These are phyloP conservation scores for Hydriomena furcata DNA, from an alignment of 2,888 invertebrate genomes.

Conservation along the genomic window DNA sequence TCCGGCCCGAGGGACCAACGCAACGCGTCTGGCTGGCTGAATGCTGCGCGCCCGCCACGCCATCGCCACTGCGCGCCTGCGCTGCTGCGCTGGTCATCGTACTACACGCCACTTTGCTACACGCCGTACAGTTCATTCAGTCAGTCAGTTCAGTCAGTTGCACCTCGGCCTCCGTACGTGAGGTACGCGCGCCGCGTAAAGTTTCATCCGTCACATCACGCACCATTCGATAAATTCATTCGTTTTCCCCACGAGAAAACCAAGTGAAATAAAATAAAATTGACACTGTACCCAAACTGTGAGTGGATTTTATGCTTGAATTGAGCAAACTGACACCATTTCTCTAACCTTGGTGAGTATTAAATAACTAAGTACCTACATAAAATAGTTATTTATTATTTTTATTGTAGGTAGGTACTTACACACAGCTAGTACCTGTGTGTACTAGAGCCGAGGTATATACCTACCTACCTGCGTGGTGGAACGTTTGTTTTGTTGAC, in stretches of 20 bases:
- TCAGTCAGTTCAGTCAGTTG: slow-evolving; percentile 28
- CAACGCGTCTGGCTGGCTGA: slow-evolving; percentile 12
- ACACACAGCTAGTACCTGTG: too few relatives aligned
- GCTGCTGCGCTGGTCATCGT: too few relatives aligned
- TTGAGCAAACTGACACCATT: slow-evolving; percentile 29
- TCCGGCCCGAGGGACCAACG: slow-evolving; percentile 52
- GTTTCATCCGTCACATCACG: slow-evolving; percentile 15
- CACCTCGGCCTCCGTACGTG: slow-evolving; percentile 17
- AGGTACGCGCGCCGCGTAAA: slow-evolving; percentile 21
- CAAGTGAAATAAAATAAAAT: slow-evolving; percentile 64
- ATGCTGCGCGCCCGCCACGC: slow-evolving; percentile 11
- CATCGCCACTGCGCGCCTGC: too few relatives aligned
- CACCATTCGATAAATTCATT: slow-evolving; percentile 59
- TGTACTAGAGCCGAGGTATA: too few relatives aligned
- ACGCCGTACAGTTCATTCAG: too few relatives aligned
- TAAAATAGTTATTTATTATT: slow-evolving; percentile 40
- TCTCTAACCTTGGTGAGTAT: slow-evolving; percentile 53
- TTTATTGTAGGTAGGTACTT: slow-evolving; percentile 15
- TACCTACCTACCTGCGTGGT: too few relatives aligned
- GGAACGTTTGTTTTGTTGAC: slow-evolving; percentile 59
- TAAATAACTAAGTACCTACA: too few relatives aligned
- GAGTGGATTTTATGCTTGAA: slow-evolving; percentile 53
- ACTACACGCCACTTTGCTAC: too few relatives aligned
- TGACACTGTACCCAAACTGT: slow-evolving; percentile 49
- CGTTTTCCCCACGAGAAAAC: slow-evolving; percentile 73